Conservation (phyloP, 2,888 invertebrate species). For the Platycheirus rosarum region DNA sequence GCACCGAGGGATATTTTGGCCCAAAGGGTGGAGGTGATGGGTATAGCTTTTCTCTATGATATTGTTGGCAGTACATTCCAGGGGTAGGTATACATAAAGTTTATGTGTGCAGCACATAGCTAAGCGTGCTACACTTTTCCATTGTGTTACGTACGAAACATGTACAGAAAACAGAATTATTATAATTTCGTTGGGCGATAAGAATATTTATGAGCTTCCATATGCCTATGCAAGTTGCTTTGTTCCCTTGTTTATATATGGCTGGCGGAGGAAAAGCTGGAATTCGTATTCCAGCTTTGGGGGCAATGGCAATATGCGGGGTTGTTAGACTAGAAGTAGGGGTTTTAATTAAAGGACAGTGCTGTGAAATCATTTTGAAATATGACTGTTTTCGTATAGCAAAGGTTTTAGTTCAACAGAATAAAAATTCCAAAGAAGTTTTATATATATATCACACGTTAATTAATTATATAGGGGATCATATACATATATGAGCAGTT, state of each 20-base stretch:
- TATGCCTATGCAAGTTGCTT: slow-evolving; percentile 28
- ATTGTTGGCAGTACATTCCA: slow-evolving; percentile 56
- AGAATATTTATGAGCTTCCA: slow-evolving; percentile 70
- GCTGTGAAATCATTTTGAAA: not conserved
- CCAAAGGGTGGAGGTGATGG: slow-evolving; percentile 16
- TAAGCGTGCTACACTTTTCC: slow-evolving; percentile 45
- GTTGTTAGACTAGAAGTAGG: slow-evolving; percentile 4
- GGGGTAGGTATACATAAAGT: slow-evolving; percentile 60
- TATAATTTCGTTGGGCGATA: slow-evolving; percentile 70
- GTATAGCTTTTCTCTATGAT: slow-evolving; percentile 16
- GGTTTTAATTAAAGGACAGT: slow-evolving; percentile 57
- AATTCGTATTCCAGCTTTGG: slow-evolving; percentile 58
- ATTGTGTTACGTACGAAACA: slow-evolving; percentile 64
- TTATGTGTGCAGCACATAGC: slow-evolving; percentile 68
- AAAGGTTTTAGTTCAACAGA: too few species aligned
- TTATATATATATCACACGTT: too few species aligned
- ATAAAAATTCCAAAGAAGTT: too few species aligned
- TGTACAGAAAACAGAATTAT: slow-evolving; percentile 57
- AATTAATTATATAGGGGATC: too few species aligned
- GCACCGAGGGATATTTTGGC: slow-evolving; percentile 41
- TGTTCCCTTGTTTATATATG: slow-evolving; percentile 22
- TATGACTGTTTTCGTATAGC: not conserved
- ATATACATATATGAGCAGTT: too few species aligned
- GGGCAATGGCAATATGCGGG: slow-evolving; percentile 39
- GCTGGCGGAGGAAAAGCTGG: slow-evolving; percentile 36